Evolutionary conservation across 64 coral and sea anemone species (phyloP), one percentile per base, ranked within the genome.

Genomic region (Pachyseris speciosa): DNA sequence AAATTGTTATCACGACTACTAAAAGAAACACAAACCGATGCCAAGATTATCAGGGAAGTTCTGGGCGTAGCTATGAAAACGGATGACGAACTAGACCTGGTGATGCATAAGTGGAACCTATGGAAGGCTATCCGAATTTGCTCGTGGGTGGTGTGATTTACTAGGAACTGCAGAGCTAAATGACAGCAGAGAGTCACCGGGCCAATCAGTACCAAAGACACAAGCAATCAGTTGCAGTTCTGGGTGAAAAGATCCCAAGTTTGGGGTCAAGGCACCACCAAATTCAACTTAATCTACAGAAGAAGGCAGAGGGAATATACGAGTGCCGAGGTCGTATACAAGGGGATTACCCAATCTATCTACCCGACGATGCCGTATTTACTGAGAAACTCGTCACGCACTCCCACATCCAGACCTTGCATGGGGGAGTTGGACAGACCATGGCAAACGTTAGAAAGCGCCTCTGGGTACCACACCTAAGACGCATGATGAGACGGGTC

Each of bases 361-460:
- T 86, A 57, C 78, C 87, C 29, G 28, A 41, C 34, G 48, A 67
- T 22, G 39, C 22, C 19, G 38, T 86, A 16, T 69, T 95, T 26
- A 60, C 88, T 34, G 74, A 51, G 31, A 95, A 91, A 51, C 42
- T 95, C 20, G 88, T 95, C 5, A 79, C 58, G 28, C 28, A 72
- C 5, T 49, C 48, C 81, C 88, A 95, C 64, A 33, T 15, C 9
- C 36, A 83, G 16, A 87, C 83, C 29, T n/a, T 81, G 22, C 94
- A 95, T 63, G 88, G 94, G 69, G 94, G 87, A 72, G 94, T 95
- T 33, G 88, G 94, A 26, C 19, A 81, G 44, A 87, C 83, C 10
- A 95, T 91, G 88, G 74, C 94, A 24, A 53, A 42, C 13, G 42
- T 95, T 8, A 33, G 94, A 37, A 83, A 95, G 51, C 59, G 16